Evolutionary conservation across 2,888 invertebrate species (phyloP), one percentile per base, ranked within the genome.

Genomic region (Mechanitis mazaeus): DNA sequence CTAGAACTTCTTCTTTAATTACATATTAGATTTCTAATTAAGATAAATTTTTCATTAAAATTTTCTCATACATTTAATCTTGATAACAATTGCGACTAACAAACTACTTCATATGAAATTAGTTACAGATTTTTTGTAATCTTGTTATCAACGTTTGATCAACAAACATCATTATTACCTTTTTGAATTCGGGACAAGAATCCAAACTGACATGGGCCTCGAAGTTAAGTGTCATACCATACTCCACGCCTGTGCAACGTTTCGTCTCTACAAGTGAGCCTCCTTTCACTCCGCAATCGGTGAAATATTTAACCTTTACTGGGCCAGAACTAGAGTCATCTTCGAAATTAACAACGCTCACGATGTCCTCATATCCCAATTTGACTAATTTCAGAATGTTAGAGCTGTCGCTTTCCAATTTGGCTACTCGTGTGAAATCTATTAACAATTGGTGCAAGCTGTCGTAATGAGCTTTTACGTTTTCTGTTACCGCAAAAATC

Each of bases 331-430:
- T 89, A 62, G 94, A 92, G 65, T 95, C 92, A 47, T 90, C 90
- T 65, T 83, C 80, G 83, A 92, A 85, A 93, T 85, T 78, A 1
- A 93, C 79, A 83, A 93, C 68, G 92, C 94, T 84, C 83, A 94
- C 93, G 68, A 95, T 94, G 71, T 93, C 93, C 85, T 94, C 92
- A 75, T 96, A 97, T 69, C 96, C 96, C 67, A 93, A 93, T 72
- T 93, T 93, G 55, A 98, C 94, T 58, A 98, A 90, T 66, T 95
- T 93, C 59, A 98, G 91, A 62, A 98, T 95, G 79, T 98, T 98
- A 0, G 94, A 94, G 45, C 97, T 97, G 85, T 97, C 95, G 47
- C 93, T 92, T 68, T 94, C 94, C 38, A 98, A 81, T 64, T 93
- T 93, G 3, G 96, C 97, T 1, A 96, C 94, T 71, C 94, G 94